Percentiles rank a stretch among this genome's conserved stretches.
phyloP scores from a whole-genome alignment of 1,140 invertebrate genomes.

The Philaenus spumarius region DNA sequence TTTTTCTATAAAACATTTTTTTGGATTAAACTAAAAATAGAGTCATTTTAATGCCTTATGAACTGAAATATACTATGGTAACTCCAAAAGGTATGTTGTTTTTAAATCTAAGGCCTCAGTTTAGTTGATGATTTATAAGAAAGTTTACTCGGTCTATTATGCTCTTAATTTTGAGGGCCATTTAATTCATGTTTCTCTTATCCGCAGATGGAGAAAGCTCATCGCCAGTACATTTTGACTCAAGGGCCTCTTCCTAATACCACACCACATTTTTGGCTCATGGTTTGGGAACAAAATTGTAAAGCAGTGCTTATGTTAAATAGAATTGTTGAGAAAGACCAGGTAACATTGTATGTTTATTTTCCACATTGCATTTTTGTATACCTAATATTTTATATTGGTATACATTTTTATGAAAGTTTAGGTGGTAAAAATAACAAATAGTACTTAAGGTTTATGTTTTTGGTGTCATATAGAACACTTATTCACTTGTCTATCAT shows the following conservation, averaged over 20 bases:
- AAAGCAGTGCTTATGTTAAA: slow-evolving; percentile 93
- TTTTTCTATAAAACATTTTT: too few species aligned
- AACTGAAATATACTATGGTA: too few species aligned
- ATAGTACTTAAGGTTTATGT: neutral
- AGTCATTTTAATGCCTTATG: too few species aligned
- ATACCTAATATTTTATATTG: neutral
- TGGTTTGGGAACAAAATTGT: slow-evolving; percentile 94
- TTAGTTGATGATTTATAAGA: too few species aligned
- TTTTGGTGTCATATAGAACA: neutral
- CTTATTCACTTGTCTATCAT: too few species aligned
- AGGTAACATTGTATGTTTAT: slow-evolving; percentile 46
- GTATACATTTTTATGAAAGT: neutral
- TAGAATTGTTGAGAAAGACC: slow-evolving; percentile 88
- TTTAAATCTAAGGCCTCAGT: too few species aligned
- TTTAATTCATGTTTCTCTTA: too few species aligned
- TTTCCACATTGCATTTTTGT: neutral
- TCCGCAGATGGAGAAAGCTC: slow-evolving; percentile 67
- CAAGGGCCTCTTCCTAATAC: slow-evolving; percentile 86
- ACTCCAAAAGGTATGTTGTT: too few species aligned
- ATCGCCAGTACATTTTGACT: slow-evolving; percentile 85
- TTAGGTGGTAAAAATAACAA: neutral
- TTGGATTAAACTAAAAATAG: too few species aligned
- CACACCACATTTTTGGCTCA: slow-evolving; percentile 91
- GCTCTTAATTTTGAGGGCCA: too few species aligned
- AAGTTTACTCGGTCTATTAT: too few species aligned